A percentile compares a stretch with the other conserved stretches of the same genome.
phyloP scores from a whole-genome alignment of 2,888 invertebrate species.

The Pyrgus malvae region DNA sequence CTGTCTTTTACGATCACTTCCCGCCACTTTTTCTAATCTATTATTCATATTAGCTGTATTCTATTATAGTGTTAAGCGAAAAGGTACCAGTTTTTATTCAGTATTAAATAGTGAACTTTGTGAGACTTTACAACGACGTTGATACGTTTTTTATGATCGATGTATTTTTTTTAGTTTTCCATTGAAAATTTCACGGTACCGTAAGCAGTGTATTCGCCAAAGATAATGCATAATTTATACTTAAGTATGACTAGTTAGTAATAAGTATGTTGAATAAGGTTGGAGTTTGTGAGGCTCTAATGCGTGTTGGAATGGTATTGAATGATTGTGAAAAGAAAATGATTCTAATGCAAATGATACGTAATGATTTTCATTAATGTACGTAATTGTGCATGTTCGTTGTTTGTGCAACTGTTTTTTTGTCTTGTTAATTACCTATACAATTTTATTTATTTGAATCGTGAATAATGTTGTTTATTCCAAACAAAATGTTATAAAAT shows the following conservation, averaged over 20 bases:
- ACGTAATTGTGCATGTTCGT: too few species aligned
- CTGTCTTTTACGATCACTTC: conserved; percentile 8
- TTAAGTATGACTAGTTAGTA: conserved; percentile 54
- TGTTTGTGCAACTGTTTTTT: too few species aligned
- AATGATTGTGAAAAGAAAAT: background rate
- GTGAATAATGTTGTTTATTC: too few species aligned
- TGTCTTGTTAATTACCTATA: background rate
- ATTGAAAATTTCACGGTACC: conserved; percentile 61
- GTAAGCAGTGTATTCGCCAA: conserved; percentile 79
- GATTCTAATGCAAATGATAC: conserved; percentile 2
- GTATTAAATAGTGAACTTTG: conserved; percentile 73
- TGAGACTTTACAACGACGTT: conserved; percentile 78
- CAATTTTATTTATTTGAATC: too few species aligned
- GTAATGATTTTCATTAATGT: too few species aligned
- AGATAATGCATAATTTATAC: conserved; percentile 78
- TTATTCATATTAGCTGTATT: conserved; percentile 40
- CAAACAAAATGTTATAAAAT: too few species aligned
- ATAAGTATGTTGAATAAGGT: conserved; percentile 27
- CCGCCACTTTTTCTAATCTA: conserved; percentile 23
- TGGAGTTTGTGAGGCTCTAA: conserved; percentile 10
- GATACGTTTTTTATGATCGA: conserved; percentile 57
- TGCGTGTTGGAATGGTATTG: background rate
- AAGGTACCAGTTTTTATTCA: conserved; percentile 72
- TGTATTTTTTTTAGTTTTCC: conserved; percentile 43
- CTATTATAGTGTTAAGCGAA: conserved; percentile 53